These are phyloP conservation scores for Andrena hattorfiana DNA, from an alignment of 2,888 invertebrate genomes.

Conservation along the genomic window DNA sequence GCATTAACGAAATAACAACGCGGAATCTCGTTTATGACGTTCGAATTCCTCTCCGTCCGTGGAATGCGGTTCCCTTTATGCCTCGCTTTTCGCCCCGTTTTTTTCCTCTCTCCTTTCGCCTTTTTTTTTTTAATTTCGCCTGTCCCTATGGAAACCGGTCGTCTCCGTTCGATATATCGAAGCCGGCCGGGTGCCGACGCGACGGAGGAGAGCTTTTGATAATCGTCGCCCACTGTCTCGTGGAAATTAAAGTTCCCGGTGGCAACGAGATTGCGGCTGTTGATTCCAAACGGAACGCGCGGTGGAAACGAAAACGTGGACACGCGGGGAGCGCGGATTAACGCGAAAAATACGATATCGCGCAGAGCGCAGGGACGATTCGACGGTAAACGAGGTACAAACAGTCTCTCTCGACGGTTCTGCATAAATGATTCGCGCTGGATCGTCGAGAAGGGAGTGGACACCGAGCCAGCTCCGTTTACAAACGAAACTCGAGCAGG, in stretches of 20 bases:
- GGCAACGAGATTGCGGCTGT: background rate
- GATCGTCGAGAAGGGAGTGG: background rate
- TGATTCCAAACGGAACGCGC: too few species aligned
- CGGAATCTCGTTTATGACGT: conserved; percentile 54
- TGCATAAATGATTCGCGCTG: conserved; percentile 24
- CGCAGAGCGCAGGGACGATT: background rate
- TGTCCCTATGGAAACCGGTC: conserved; percentile 17
- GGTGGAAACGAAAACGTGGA: background rate
- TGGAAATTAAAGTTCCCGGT: background rate
- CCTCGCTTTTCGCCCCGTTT: background rate
- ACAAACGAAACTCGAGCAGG: conserved; percentile 10
- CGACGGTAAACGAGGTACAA: background rate
- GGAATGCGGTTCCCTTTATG: conserved; percentile 44
- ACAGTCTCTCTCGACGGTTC: background rate
- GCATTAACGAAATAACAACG: conserved; percentile 67
- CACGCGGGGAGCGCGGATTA: background rate
- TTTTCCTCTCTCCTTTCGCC: background rate
- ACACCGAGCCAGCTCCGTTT: conserved; percentile 7
- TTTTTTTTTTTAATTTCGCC: background rate
- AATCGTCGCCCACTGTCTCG: background rate
- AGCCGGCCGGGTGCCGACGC: background rate
- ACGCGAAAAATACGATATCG: background rate
- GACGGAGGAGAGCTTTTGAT: too few species aligned
- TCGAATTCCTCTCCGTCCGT: conserved; percentile 28
- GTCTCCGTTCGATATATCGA: background rate